Evolutionary conservation across 1,140 invertebrate species (phyloP), one percentile per base, ranked within the genome.

Genomic region (Drosophila prosaltans): DNA sequence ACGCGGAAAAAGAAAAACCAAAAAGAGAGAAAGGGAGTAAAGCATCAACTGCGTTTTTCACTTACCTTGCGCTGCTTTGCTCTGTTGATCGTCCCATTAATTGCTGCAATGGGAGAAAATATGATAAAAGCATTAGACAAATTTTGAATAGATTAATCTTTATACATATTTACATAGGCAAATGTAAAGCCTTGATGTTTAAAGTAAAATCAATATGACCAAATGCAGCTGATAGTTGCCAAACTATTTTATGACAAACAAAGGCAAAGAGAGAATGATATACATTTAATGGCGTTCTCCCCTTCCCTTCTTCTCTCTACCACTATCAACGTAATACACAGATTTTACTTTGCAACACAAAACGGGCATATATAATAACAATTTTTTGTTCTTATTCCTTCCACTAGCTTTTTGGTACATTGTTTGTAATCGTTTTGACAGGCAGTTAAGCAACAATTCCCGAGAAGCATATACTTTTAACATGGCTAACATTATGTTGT

Each of bases 151-250:
- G 28, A 30, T 30, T 2, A 2, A 30, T 30, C 28, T 30, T 2
- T 30, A 30, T 30, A 30, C 4, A 30, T 30, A 30, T 30, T 2
- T 30, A 30, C 28, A 30, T 30, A 30, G 4, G 2, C 0, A 30
- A 4, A 30, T 30, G 28, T 30, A 30, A 58, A 58, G 55, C 55
- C 68, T 62, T 43, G 9, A 81, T 85, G 69, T 88, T 88, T 82
- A 76, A 88, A 69, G 61, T 36, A 76, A 77, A 80, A 83, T 80
- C 80, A 88, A 86, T 83, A 86, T 80, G 80, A 63, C 16, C 69
- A 88, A 76, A 69, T 82, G 58, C 41, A 55, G 70, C 58, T 78
- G 72, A 74, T 67, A 81, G 59, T 51, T 63, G 61, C 40, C 32
- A 36, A 36, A 82, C 73, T 71, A 88, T 74, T 88, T 78, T 70